Conservation (phyloP, 1,140 invertebrate genomes). For the Dysdera silvatica region DNA sequence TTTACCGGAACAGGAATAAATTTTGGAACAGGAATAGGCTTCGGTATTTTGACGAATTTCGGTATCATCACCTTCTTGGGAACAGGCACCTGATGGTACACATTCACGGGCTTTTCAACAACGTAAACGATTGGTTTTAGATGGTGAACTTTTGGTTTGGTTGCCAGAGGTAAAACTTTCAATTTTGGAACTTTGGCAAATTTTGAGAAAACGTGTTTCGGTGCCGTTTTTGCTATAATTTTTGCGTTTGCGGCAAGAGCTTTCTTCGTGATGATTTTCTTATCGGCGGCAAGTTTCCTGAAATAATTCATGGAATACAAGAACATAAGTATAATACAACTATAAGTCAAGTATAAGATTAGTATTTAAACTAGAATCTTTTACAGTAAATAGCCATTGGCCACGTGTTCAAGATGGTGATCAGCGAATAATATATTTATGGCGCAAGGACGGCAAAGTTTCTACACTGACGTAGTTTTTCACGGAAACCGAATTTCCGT, state of each 20-base stretch:
- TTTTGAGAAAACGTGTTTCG: neutral
- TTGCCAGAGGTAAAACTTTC: neutral
- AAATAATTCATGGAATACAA: too few relatives aligned
- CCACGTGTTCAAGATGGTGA: too few relatives aligned
- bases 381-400: too few relatives aligned
- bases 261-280: neutral
- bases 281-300: neutral
- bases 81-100: slow-evolving; percentile 20
- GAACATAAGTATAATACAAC: too few relatives aligned
- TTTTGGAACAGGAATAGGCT: slow-evolving; percentile 18
- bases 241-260: neutral
- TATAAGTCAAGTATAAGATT: too few relatives aligned
- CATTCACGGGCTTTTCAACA: slow-evolving; percentile 22
- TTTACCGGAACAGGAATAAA: slow-evolving; percentile 18
- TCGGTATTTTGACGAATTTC: slow-evolving; percentile 11
- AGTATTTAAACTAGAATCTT: too few relatives aligned
- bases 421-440: too few relatives aligned
- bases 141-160: slow-evolving; percentile 9
- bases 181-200: neutral
- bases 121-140: slow-evolving; percentile 22
- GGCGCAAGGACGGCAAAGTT: too few relatives aligned
- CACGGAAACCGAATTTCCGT: too few relatives aligned
- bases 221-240: neutral
- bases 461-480: too few relatives aligned
- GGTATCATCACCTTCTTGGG: slow-evolving; percentile 24